Evolutionary conservation across 2,797 vertebrate genomes (phyloP), one percentile per base, ranked within the genome.

Genomic region (Enteromius afrohamiltoni): DNA sequence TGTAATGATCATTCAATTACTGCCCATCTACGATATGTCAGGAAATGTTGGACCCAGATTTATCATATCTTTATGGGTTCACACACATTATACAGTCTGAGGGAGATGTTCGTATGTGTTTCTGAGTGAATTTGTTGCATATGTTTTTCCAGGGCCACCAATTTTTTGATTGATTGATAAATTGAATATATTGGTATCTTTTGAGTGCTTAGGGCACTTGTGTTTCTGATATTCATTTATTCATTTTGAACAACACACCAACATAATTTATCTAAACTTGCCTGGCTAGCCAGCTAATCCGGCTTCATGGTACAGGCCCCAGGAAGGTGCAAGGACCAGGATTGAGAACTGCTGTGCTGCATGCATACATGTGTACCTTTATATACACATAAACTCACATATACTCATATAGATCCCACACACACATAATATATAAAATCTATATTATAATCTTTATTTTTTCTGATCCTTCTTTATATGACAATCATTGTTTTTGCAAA

Each of bases 1-100:
- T 88, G 88, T 89, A 91, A 93, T 91, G 90, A 93, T 92, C 87
- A 89, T 92, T 92, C 90, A 90, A 92, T 94, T 92, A 93, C 86
- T 87, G 88, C 85, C 84, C 89, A 88, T 91, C 87, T 90, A 79
- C 69, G 82, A 42, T 76, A 88, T 83, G 42, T 73, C 85, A 83
- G 79, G 79, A 89, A 88, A 85, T 85, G 31, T 26, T 76, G 86
- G 87, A 88, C 87, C 89, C 90, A 92, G 85, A 84, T 88, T 83
- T 83, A 73, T 79, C 42, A 45, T 40, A 53, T 55, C 49, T 11
- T 58, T 55, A 80, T 69, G 49, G 34, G 26, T 80, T 69, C 49
- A 55, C 62, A 51, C 19, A 51, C 47, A 31, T 1, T 34, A 23
- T 10, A 77, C 58, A 64, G 10, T 77, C 23, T 77, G 55, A 45